Percentiles rank a stretch among this genome's conserved stretches.
Evolutionary conservation across 2,888 invertebrate genomes (phyloP).

Genomic region (Beris chalybata): DNA sequence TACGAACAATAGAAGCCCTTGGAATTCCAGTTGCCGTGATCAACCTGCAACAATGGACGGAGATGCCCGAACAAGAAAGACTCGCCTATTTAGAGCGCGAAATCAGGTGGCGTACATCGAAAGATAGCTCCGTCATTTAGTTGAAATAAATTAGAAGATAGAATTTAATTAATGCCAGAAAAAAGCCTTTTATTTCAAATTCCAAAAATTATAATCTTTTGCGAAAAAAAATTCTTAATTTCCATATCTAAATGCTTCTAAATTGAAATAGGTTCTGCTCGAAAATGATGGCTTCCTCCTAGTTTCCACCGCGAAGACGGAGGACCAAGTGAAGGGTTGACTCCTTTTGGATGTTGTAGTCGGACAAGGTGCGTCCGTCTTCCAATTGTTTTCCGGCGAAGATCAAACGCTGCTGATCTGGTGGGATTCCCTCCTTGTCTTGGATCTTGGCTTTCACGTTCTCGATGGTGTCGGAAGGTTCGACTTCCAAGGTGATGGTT

Average conservation of each 20-base stretch:
- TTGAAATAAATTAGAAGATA: constrained; percentile 15
- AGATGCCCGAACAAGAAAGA: constrained; percentile 33
- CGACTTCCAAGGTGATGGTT: constrained; percentile 34
- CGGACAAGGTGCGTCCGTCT: constrained; percentile 34
- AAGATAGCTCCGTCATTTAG: background rate
- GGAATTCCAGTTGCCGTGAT: constrained; percentile 17
- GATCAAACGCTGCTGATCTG: constrained; percentile 34
- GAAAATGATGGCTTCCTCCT: background rate
- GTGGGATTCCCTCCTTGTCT: constrained; percentile 34
- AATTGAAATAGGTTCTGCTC: constrained; percentile 4
- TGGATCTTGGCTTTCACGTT: constrained; percentile 35
- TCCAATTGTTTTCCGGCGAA: constrained; percentile 30
- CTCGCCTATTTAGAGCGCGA: constrained; percentile 32
- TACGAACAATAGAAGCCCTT: constrained; percentile 30
- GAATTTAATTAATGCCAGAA: constrained; percentile 22
- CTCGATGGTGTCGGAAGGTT: constrained; percentile 32
- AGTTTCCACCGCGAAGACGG: constrained; percentile 32
- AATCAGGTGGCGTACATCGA: constrained; percentile 3
- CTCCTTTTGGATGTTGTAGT: constrained; percentile 34
- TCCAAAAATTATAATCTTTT: constrained; percentile 14
- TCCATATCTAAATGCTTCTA: constrained; percentile 22
- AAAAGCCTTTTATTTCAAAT: constrained; percentile 23
- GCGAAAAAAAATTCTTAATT: constrained; percentile 16
- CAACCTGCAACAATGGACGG: constrained; percentile 24
- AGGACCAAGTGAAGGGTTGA: constrained; percentile 34